Evolutionary conservation across 1,140 invertebrate genomes (phyloP).

Genomic region (Calephelis virginiensis): DNA sequence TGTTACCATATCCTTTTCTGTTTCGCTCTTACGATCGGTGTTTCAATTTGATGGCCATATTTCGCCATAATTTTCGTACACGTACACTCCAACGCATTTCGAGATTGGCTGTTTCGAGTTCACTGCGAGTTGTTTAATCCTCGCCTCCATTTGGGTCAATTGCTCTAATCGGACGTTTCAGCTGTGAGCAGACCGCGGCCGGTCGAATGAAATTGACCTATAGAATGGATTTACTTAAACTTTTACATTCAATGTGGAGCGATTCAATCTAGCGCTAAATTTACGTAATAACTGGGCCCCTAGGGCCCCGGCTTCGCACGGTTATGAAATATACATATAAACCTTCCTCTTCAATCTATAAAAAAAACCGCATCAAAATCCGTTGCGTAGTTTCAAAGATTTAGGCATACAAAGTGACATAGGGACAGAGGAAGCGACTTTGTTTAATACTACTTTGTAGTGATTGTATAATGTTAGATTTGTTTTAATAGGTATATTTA

Average conservation of each 20-base stretch:
- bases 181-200: slow-evolving; percentile 32
- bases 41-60: slow-evolving; percentile 7
- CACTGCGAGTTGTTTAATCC: slow-evolving; percentile 39
- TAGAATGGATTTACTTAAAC: slow-evolving; percentile 24
- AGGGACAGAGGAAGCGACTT: too few relatives aligned
- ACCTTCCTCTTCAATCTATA: too few relatives aligned
- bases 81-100: slow-evolving; percentile 19
- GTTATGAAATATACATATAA: too few relatives aligned
- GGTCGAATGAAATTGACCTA: slow-evolving; percentile 19
- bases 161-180: slow-evolving; percentile 42
- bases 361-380: too few relatives aligned
- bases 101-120: slow-evolving; percentile 29
- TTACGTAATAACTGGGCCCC: too few relatives aligned
- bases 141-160: slow-evolving; percentile 50
- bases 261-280: not conserved
- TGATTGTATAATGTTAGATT: too few relatives aligned
- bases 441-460: too few relatives aligned
- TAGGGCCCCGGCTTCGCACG: too few relatives aligned
- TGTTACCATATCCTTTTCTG: slow-evolving; percentile 4
- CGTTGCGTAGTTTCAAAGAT: too few relatives aligned
- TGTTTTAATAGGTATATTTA: too few relatives aligned
- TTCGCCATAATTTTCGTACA: slow-evolving; percentile 9
- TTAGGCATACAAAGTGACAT: too few relatives aligned
- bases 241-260: not conserved
- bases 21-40: not conserved